Base-by-base conservation (phyloP, 2,888 invertebrate genomes). In the Clivina fossor region DNA sequence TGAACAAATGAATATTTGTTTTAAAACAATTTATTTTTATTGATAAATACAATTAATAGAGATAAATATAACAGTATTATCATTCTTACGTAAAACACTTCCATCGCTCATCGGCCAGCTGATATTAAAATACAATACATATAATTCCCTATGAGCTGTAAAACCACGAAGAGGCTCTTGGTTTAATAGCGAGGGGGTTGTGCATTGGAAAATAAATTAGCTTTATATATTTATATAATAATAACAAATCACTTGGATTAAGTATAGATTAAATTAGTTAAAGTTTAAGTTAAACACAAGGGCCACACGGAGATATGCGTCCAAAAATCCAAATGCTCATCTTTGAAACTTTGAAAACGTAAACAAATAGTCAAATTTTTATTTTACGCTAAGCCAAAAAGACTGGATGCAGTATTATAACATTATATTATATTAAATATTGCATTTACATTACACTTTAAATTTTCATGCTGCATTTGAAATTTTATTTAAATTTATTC, bases 41-140 rank as follows among this genome's bases (percentile, higher is more conserved):
- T 67, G 66, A 61, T 69, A 68, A 68, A 66, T 69, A 71, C 69
- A 71, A 69, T 69, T 70, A 44, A 26, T 66, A 65, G 63, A 70
- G 67, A 71, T 71, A 70, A 72, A 70, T 69, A 70, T 71, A 73
- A 72, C 71, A 72, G 71, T 70, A 69, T 71, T 69, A 66, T 66
- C 65, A 33, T 41, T 18, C 53, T 43, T 32, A 53, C 35, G 35
- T 35, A 53, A 26, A 53, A 44, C 53, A 44, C 53, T 53, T 53
- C 37, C 44, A 37, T 53, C 53, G 53, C 43, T 44, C 35, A 44
- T 49, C 40, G 40, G 40, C 33, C 30, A 18, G 30, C 28, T 37
- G 40, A 44, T 44, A 53, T 24, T 24, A 40, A n/a, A 41, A 44
- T 50, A 28, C n/a, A n/a, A 30, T 53, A 35, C 30, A 44, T 53